These are phyloP conservation scores for Aromia moschata DNA, from an alignment of 2,888 invertebrate species.

Conservation along the genomic window DNA sequence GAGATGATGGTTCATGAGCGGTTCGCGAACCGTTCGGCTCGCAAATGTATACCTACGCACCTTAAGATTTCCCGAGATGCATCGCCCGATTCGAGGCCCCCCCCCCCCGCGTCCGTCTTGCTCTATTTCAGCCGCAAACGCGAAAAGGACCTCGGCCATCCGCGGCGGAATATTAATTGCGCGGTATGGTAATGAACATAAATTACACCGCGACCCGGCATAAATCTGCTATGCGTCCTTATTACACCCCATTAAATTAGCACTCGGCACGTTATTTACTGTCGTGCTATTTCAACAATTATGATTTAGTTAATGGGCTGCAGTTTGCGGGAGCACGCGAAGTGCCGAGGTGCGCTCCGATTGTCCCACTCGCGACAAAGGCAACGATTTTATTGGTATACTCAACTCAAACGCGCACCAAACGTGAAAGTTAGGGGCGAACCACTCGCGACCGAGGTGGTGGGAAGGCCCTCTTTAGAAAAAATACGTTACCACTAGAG, in stretches of 20 bases:
- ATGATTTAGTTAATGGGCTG: conserved; percentile 10
- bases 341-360: background rate
- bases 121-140: conserved; percentile 8
- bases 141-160: conserved; percentile 41
- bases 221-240: conserved; percentile 50
- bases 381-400: too few relatives aligned
- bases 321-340: background rate
- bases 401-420: too few relatives aligned
- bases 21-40: too few relatives aligned
- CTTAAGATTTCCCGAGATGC: conserved; percentile 36
- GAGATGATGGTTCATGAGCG: too few relatives aligned
- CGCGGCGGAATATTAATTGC: conserved; percentile 50
- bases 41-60: too few relatives aligned
- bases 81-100: conserved; percentile 32
- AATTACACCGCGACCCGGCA: conserved; percentile 44
- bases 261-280: conserved; percentile 39
- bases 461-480: too few relatives aligned
- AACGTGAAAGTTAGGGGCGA: too few relatives aligned
- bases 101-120: background rate
- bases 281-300: conserved; percentile 14
- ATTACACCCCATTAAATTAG: conserved; percentile 45
- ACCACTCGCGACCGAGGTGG: too few relatives aligned
- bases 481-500: too few relatives aligned
- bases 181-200: conserved; percentile 48
- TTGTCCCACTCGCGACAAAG: background rate